Evolutionary conservation across 2,888 invertebrate genomes (phyloP), one percentile per base, ranked within the genome.

Genomic region (Melinaea menophilus): DNA sequence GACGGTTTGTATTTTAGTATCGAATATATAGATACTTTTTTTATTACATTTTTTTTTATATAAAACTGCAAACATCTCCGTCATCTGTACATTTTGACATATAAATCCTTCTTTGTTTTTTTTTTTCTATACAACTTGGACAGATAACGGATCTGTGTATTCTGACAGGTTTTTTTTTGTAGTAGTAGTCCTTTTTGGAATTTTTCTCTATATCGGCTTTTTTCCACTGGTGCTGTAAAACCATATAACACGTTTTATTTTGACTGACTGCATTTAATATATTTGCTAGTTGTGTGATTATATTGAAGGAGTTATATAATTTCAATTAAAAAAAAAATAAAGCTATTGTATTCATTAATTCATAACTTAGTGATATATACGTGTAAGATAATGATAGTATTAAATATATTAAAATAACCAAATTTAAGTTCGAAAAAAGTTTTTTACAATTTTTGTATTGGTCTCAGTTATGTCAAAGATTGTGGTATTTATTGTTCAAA

Each of bases 381-480:
- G 77, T 81, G 75, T 84, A 84, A 81, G 80, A 72, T 78, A 81
- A 77, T 75, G 46, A 78, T 80, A 80, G 79, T 82, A 79, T 81
- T 83, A 79, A 76, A 74, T 72, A 75, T 75, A 76, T 73, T 72
- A 22, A 72, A 72, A 77, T 86, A 88, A 88, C 88, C 86, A 87
- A 87, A 86, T 82, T 86, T 81, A 83, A 82, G 85, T 82, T 83
- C 77, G 79, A 76, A 77, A 65, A 67, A 77, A 74, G 79, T 74
- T 74, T 77, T 77, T 72, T 72, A 76, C 76, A 76, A 73, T 78
- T 75, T 77, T 78, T 78, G 72, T 84, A 84, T 87, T 89, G 90
- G 90, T 90, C 90, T 90, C 90, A 90, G 71, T 78, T 79, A 85
- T 86, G 85, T 86, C 88, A 88, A 89, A 89, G 88, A 88, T 60